A percentile compares a stretch with the other conserved stretches of the same genome.
These are phyloP conservation scores for Reinhardtius hippoglossoides DNA, from an alignment of 2,113 vertebrate genomes.

Conservation along the genomic window DNA sequence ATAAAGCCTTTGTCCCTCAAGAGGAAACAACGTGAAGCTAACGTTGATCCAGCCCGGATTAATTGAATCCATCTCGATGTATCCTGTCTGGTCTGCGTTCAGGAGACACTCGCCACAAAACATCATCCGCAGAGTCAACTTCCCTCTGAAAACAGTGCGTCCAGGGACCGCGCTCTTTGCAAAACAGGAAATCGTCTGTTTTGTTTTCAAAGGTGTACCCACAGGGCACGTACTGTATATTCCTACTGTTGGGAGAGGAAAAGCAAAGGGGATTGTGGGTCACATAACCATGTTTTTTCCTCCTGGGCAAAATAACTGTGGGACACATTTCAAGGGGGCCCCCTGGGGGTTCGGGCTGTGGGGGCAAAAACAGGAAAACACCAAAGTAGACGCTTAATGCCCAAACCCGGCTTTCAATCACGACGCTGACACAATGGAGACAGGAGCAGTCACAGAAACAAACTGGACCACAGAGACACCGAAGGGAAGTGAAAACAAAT, in stretches of 20 bases:
- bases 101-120: slow-evolving; percentile 37
- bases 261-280: slow-evolving; percentile 52
- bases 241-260: slow-evolving; percentile 49
- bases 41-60: slow-evolving; percentile 8
- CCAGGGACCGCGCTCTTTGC: slow-evolving; percentile 37
- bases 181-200: slow-evolving; percentile 75
- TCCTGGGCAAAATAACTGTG: slow-evolving; percentile 30
- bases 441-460: slow-evolving; percentile 49
- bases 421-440: slow-evolving; percentile 71
- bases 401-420: slow-evolving; percentile 60
- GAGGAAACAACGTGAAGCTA: slow-evolving; percentile 23
- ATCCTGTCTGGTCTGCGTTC: slow-evolving; percentile 32
- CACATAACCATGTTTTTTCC: slow-evolving; percentile 37
- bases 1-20: slow-evolving; percentile 11
- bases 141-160: slow-evolving; percentile 18
- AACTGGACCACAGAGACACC: slow-evolving; percentile 69
- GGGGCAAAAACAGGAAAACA: slow-evolving; percentile 69
- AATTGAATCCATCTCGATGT: slow-evolving; percentile 26
- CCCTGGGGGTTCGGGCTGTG: background rate
- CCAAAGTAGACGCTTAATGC: slow-evolving; percentile 42
- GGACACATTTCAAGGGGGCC: slow-evolving; percentile 31
- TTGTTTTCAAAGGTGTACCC: slow-evolving; percentile 65
- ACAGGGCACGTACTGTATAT: slow-evolving; percentile 28
- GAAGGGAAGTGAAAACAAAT: slow-evolving; percentile 72
- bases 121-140: slow-evolving; percentile 15